Conservation (phyloP, 2,113 vertebrate genomes). For the Oenanthe oenanthe region DNA sequence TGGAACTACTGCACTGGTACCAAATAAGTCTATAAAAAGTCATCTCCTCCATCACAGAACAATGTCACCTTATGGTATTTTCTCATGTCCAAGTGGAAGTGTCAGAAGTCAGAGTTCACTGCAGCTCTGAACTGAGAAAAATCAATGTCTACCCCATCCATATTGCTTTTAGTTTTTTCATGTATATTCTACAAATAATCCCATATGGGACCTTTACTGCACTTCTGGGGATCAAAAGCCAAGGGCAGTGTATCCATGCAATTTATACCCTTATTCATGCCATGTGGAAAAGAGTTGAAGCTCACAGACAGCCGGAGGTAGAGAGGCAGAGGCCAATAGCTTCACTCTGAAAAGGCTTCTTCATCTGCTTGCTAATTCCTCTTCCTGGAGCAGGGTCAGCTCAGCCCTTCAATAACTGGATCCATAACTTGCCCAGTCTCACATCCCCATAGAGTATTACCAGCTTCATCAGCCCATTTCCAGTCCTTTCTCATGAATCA, state of each 20-base stretch:
- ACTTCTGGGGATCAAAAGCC: neutral
- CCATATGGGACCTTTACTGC: neutral
- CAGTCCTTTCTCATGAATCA: neutral
- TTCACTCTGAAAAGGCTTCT: neutral
- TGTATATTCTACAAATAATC: neutral
- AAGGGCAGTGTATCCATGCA: neutral
- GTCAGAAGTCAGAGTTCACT: neutral
- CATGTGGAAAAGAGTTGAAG: neutral
- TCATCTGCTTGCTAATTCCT: neutral
- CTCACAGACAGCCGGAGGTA: neutral
- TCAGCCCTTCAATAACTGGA: neutral
- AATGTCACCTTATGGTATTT: rapidly evolving
- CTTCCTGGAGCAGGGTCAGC: neutral
- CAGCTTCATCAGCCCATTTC: neutral
- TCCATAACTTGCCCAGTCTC: neutral
- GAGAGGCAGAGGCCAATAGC: neutral
- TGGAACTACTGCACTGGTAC: neutral
- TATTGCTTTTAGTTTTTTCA: neutral
- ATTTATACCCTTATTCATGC: neutral
- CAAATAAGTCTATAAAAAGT: neutral
- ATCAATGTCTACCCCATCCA: neutral
- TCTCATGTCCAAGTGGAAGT: neutral
- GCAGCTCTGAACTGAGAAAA: neutral
- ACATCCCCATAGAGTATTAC: neutral
- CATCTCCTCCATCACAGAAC: rapidly evolving